A percentile compares a stretch with the other conserved stretches of the same genome.
phyloP scores from a whole-genome alignment of 2,888 invertebrate species.

The Apamea sordens region DNA sequence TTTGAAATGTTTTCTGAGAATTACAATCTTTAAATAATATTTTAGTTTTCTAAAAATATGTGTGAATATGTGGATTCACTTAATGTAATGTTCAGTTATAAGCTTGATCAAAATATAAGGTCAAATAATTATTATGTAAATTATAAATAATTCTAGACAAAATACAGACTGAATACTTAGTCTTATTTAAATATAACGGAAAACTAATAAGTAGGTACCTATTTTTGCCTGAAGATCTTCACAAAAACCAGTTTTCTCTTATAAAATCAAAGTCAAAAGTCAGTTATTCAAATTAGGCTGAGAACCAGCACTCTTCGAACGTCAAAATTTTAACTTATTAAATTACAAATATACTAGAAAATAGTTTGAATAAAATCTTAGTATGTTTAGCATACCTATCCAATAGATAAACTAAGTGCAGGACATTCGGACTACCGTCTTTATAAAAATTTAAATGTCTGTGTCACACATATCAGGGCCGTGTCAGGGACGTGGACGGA shows the following conservation, averaged over 20 bases:
- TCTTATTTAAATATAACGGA: neutral
- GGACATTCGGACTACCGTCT: too few species aligned
- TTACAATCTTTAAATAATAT: neutral
- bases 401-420: too few species aligned
- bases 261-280: neutral
- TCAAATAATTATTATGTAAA: neutral
- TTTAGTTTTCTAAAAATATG: slow-evolving; percentile 22
- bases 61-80: neutral
- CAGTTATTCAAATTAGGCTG: neutral
- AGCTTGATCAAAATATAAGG: neutral
- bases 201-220: neutral
- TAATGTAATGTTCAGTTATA: neutral
- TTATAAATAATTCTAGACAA: neutral
- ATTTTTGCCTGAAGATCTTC: too few species aligned
- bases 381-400: too few species aligned
- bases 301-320: neutral
- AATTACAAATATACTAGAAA: too few species aligned
- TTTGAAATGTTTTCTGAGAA: slow-evolving; percentile 21
- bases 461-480: too few species aligned
- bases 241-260: neutral
- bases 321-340: neutral
- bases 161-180: neutral
- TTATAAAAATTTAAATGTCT: too few species aligned
- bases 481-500: too few species aligned
- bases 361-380: too few species aligned